phyloP scores from a whole-genome alignment of 2,113 vertebrate species.

The Chlorocebus sabaeus region DNA sequence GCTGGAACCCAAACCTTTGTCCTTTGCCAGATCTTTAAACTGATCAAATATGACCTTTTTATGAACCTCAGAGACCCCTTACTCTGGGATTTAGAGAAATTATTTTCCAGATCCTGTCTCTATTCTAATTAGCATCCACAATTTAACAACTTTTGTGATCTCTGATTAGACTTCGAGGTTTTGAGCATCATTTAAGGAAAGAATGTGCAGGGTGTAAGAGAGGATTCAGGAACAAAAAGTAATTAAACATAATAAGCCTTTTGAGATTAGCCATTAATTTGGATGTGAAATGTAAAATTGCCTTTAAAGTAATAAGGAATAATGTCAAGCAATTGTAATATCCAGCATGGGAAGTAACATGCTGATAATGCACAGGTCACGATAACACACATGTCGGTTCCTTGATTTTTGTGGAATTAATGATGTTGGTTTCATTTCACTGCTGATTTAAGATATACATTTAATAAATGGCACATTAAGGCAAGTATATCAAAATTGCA shows the following conservation, averaged over 20 bases:
- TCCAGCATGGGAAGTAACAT: constrained; percentile 37
- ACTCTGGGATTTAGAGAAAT: background rate
- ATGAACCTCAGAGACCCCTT: background rate
- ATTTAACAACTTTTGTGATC: constrained; percentile 59
- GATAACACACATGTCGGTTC: constrained; percentile 34
- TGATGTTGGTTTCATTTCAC: constrained; percentile 49
- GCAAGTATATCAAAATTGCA: constrained; percentile 34
- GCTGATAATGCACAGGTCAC: constrained; percentile 51
- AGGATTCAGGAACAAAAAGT: constrained; percentile 71
- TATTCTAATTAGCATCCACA: constrained; percentile 34
- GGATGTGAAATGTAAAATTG: constrained; percentile 76
- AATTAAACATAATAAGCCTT: constrained; percentile 77
- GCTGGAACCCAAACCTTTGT: background rate
- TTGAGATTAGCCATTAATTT: constrained; percentile 81
- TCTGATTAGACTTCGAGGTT: constrained; percentile 70
- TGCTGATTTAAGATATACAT: constrained; percentile 52
- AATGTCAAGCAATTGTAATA: constrained; percentile 55
- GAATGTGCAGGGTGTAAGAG: constrained; percentile 56
- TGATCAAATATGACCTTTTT: background rate
- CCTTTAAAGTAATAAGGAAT: constrained; percentile 74
- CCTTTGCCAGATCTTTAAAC: background rate
- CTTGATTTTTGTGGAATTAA: constrained; percentile 49
- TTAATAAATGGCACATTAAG: constrained; percentile 62
- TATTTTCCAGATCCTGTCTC: background rate
- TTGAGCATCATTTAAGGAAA: constrained; percentile 70